These are phyloP conservation scores for Rhopalosiphum padi DNA, from an alignment of 1,140 invertebrate genomes.

Conservation along the genomic window DNA sequence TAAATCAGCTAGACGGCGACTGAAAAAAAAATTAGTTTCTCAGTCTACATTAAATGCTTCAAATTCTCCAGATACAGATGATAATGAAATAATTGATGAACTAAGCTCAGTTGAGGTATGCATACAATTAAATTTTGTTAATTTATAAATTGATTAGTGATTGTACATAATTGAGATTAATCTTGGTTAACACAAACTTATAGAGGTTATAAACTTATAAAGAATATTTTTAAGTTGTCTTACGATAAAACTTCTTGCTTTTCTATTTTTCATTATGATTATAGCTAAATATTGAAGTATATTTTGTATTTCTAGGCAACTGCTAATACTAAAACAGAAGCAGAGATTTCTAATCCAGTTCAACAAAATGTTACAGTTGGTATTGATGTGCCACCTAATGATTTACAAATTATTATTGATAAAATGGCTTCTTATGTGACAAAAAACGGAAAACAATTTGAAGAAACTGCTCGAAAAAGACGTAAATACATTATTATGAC, in stretches of 20 bases:
- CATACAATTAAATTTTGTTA: not conserved
- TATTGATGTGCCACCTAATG: slow-evolving; percentile 72
- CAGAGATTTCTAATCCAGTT: not conserved
- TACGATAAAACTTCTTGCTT: not conserved
- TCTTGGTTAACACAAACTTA: not conserved
- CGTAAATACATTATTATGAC: slow-evolving; percentile 64
- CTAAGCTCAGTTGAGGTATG: slow-evolving; percentile 29
- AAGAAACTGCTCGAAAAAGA: slow-evolving; percentile 84
- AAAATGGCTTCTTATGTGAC: slow-evolving; percentile 95
- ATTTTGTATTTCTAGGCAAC: not conserved
- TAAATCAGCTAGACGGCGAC: slow-evolving; percentile 55
- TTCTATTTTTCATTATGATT: not conserved
- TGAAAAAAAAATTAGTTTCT: slow-evolving; percentile 55
- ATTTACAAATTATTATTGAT: slow-evolving; percentile 87
- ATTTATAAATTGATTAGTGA: not conserved
- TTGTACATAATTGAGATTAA: not conserved
- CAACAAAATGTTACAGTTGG: slow-evolving; percentile 28
- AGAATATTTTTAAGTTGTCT: not conserved
- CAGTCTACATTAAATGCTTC: slow-evolving; percentile 36
- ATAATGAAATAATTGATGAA: slow-evolving; percentile 10
- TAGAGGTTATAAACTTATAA: not conserved
- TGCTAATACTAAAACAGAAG: not conserved
- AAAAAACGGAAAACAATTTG: slow-evolving; percentile 93
- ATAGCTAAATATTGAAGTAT: not conserved
- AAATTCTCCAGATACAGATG: slow-evolving; percentile 29